phyloP scores from a whole-genome alignment of 1,140 invertebrate species.

The Leptonema lineaticorne region DNA sequence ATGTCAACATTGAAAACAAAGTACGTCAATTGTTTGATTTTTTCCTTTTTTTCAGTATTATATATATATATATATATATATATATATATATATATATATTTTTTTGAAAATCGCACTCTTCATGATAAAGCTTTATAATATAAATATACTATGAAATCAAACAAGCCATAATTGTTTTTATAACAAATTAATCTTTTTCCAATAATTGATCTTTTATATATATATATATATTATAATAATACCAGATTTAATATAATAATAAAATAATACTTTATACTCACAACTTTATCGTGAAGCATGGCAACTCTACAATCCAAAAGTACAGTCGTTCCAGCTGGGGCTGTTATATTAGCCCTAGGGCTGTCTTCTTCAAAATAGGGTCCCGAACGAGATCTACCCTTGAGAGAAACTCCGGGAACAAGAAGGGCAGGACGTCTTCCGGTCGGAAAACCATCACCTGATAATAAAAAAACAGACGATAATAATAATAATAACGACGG shows the following conservation, averaged over 20 bases:
- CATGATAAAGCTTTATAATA: too few species aligned
- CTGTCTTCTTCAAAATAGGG: conserved; percentile 65
- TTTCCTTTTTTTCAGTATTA: too few species aligned
- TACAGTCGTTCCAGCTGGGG: conserved; percentile 56
- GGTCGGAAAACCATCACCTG: conserved; percentile 8
- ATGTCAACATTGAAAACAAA: background rate
- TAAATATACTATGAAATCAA: too few species aligned
- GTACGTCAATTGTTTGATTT: too few species aligned
- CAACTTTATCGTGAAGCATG: conserved; percentile 58
- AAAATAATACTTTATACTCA: too few species aligned
- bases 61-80: background rate
- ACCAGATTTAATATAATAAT: background rate
- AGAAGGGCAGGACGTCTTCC: conserved; percentile 32
- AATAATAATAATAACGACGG: background rate
- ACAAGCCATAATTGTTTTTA: too few species aligned
- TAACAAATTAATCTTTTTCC: too few species aligned
- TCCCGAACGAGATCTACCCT: conserved; percentile 49
- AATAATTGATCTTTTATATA: too few species aligned
- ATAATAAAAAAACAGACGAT: background rate
- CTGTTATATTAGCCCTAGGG: conserved; percentile 55
- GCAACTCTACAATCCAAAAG: conserved; percentile 58
- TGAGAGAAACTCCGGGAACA: conserved; percentile 16
- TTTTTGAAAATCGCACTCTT: too few species aligned
- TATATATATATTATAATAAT: background rate
- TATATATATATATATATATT: conserved; percentile 1